A percentile compares a stretch with the other conserved stretches of the same genome.
These are phyloP conservation scores for Anhinga anhinga DNA, from an alignment of 2,113 vertebrate genomes.

Conservation along the genomic window DNA sequence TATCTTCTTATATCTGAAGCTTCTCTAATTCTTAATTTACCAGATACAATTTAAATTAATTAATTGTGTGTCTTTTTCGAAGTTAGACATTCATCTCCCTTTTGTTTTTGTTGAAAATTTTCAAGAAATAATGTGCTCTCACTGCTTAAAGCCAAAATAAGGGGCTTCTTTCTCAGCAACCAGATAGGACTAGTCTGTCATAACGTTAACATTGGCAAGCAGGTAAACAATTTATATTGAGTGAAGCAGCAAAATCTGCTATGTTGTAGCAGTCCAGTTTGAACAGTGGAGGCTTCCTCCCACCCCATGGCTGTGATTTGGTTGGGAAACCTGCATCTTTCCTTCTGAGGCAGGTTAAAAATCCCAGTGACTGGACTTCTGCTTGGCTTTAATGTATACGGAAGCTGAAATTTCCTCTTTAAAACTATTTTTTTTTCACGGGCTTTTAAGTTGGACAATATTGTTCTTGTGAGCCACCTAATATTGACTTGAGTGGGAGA, in stretches of 20 bases:
- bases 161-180: background rate
- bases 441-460: accelerated
- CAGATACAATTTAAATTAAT: background rate
- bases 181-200: background rate
- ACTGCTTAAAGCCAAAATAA: background rate
- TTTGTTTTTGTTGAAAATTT: background rate
- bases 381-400: accelerated
- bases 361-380: background rate
- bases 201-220: background rate
- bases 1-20: background rate
- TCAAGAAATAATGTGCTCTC: background rate
- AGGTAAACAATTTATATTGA: background rate
- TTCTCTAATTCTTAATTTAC: background rate
- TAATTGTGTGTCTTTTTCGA: background rate
- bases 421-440: accelerated
- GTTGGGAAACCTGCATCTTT: background rate
- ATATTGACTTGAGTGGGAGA: background rate
- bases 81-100: background rate
- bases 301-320: background rate
- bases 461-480: background rate
- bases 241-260: background rate
- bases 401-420: background rate
- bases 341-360: background rate
- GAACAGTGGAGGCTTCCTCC: background rate
- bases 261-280: background rate